Conservation (phyloP, 2,113 vertebrate species). For the Morphnarchus princeps region DNA sequence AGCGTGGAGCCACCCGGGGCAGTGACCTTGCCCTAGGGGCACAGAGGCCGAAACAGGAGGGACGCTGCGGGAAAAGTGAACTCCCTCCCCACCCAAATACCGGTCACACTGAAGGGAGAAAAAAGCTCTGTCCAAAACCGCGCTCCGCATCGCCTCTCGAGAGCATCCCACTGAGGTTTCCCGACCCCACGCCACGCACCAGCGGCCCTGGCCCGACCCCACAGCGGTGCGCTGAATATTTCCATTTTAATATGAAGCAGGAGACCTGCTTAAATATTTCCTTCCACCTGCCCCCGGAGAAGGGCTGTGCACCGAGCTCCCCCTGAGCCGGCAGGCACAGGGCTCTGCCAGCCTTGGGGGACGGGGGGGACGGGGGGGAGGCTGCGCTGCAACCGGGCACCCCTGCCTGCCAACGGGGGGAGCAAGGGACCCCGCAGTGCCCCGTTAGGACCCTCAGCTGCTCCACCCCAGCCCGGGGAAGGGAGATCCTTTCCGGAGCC, state of each 20-base stretch:
- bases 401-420: rapidly evolving
- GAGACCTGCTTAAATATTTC: neutral
- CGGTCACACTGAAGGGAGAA: rapidly evolving
- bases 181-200: rapidly evolving
- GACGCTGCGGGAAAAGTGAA: neutral
- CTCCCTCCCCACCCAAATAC: neutral
- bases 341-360: neutral
- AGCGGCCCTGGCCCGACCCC: neutral
- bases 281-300: too few species aligned
- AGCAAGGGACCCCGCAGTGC: neutral
- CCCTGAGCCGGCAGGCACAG: neutral
- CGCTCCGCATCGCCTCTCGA: neutral
- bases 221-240: too few species aligned
- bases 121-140: neutral
- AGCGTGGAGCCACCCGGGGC: rapidly evolving
- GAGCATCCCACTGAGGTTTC: neutral
- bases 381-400: neutral
- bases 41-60: neutral
- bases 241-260: too few species aligned
- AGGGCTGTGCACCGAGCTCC: too few species aligned
- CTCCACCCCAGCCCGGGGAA: neutral
- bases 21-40: neutral
- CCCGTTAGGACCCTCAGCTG: neutral
- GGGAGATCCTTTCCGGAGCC: neutral
- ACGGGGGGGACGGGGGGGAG: too few species aligned